phyloP scores from a whole-genome alignment of 2,888 invertebrate species.

The Tethea ocularis region DNA sequence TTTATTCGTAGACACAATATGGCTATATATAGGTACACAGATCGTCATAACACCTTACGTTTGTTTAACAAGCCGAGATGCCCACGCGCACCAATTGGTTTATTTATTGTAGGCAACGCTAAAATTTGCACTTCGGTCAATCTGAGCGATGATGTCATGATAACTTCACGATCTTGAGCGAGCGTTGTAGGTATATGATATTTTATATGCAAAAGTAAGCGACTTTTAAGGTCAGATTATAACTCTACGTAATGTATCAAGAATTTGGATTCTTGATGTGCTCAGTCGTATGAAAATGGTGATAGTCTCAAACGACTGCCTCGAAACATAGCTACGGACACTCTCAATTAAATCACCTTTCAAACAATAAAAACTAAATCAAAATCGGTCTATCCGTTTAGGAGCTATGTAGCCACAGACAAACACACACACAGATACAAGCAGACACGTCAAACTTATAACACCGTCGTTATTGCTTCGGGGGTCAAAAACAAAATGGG shows the following conservation, averaged over 20 bases:
- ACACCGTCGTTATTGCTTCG: too few species aligned
- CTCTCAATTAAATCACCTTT: too few species aligned
- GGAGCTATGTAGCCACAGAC: too few species aligned
- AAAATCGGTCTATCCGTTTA: too few species aligned
- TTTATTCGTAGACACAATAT: neutral
- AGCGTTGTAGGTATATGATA: neutral
- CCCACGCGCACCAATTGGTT: neutral
- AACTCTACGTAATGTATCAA: neutral
- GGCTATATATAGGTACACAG: neutral
- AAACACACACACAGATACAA: too few species aligned
- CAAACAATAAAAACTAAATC: too few species aligned
- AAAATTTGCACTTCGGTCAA: conserved; percentile 30
- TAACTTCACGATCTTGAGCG: conserved; percentile 24
- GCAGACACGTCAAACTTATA: too few species aligned
- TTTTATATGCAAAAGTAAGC: neutral
- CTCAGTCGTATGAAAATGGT: too few species aligned
- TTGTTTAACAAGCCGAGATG: neutral
- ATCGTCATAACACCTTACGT: neutral
- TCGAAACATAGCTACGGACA: too few species aligned
- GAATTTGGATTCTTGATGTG: too few species aligned
- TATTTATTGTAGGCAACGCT: conserved; percentile 16
- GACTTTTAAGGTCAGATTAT: neutral
- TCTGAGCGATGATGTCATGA: conserved; percentile 30
- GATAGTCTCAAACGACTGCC: too few species aligned
- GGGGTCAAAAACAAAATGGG: too few species aligned